Base-by-base conservation (phyloP, 1,140 invertebrate genomes). In the Lucilia cuprina region DNA sequence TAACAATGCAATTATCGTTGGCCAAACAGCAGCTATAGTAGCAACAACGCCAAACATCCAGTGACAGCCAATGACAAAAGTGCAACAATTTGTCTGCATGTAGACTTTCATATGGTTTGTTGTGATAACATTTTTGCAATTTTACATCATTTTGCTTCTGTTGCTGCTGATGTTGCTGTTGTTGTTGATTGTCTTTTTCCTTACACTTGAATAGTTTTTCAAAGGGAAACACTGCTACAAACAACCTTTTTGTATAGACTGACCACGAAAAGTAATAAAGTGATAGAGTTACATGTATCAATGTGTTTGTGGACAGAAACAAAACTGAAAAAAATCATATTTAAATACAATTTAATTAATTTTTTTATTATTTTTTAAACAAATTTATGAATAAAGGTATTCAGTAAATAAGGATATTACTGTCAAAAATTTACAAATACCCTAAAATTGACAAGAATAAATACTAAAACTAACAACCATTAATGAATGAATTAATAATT, bases 181-280 rank as follows among this genome's bases (percentile, higher is more conserved):
- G 55, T 60, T 60, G 55, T 60, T 60, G 50, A 8, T 65, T 19
- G 14, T 65, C 5, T 70, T 70, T 70, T 5, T 10, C 21, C 49
- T 80, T 49, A 49, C 77, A 49, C 77, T 49, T 49, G 41, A 80
- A 49, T 80, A 49, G 77, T 80, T 80, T 70, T 80, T 77, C 8
- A 41, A 80, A 80, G 77, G 49, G 21, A 80, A 55, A 41, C 35
- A 3, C 50, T 8, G 4, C 50, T 8, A 55, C 50, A 5, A 8
- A 21, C 77, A 80, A 9, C n/a, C 49, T 41, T 49, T 80, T 80
- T 80, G 77, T 80, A n/a, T 49, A 85, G 82, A 60, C 83, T 83
- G 0, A 60, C 84, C 8, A 74, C 78, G 7, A 60, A 84, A 25
- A 82, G 65, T 13, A 74, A 49, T 9, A 78, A 55, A 78, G 55